phyloP scores from a whole-genome alignment of 2,888 invertebrate genomes.

The Cacoxenus indagator region DNA sequence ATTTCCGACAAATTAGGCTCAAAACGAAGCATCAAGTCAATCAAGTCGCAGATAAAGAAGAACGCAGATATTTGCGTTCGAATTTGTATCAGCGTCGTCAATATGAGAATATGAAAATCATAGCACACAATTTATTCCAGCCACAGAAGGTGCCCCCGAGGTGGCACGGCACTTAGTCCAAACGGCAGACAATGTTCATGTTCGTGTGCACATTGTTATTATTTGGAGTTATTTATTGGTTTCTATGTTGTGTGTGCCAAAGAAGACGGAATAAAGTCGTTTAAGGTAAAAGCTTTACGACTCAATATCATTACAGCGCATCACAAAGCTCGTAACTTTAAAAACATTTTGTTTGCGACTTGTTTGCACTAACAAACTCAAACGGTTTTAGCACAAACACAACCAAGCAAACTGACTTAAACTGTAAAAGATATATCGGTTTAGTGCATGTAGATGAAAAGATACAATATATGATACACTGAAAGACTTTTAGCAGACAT shows the following conservation, averaged over 20 bases:
- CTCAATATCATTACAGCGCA: constrained; percentile 3
- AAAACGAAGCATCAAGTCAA: constrained; percentile 22
- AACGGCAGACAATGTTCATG: too few species aligned
- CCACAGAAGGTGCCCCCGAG: too few species aligned
- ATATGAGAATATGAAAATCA: constrained; percentile 58
- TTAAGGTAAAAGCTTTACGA: constrained; percentile 5
- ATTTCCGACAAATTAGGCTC: constrained; percentile 61
- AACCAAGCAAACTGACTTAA: background rate
- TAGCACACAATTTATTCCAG: constrained; percentile 60
- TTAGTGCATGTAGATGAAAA: background rate
- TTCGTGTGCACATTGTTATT: background rate
- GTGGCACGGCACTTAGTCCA: too few species aligned
- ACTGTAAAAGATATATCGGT: background rate
- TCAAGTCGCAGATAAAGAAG: constrained; percentile 26
- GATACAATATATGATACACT: background rate
- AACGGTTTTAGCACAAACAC: background rate
- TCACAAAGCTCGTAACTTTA: background rate
- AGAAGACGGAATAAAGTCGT: background rate
- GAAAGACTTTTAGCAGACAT: too few species aligned
- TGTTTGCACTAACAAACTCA: constrained; percentile 4
- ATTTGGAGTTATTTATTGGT: constrained; percentile 3
- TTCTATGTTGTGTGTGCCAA: background rate
- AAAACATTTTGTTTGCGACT: background rate
- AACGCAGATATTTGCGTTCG: background rate
- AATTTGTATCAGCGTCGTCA: constrained; percentile 45